Evolutionary conservation across 2,888 invertebrate genomes (phyloP), one percentile per base, ranked within the genome.

Genomic region (Caenorhabditis auriculariae): DNA sequence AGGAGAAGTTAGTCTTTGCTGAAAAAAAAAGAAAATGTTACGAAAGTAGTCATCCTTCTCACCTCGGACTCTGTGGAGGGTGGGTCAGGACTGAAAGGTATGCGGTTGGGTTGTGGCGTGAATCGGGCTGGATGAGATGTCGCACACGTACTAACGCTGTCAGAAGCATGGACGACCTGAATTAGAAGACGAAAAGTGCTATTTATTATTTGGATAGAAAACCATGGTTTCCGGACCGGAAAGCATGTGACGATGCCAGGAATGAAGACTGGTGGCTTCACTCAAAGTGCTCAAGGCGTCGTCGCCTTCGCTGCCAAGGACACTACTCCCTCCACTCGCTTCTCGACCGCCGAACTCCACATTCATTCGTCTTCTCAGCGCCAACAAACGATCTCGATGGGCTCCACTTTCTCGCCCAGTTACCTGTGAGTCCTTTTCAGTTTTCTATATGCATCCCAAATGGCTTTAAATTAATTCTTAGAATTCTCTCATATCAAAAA

Each of bases 341-440:
- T 58, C 54, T 5, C 66, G 56, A 23, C 59, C 57, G 19, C 71
- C 73, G 52, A 73, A 73, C 44, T 73, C 73, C 35, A 59, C 58
- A 43, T 62, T 65, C 73, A 73, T 66, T 12, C 70, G 49, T 17
- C 62, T 58, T 4, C 69, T 52, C 3, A 73, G 45, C 1, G 58
- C 52, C 2, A 47, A 41, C 9, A 73, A 54, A 46, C 73, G 44
- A 19, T 71, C 69, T 39, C 70, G 50, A 26, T 69, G 69, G 2
- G 68, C 48, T 7, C 52, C 42, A 12, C 35, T n/a, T 32, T 61
- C 61, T 3, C 54, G 56, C 1, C 21, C n/a, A n/a, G n/a, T n/a
- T n/a, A n/a, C n/a, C n/a, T n/a, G n/a, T n/a, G n/a, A n/a, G n/a
- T n/a, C n/a, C n/a, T n/a, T n/a, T n/a, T n/a, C n/a, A n/a, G n/a